Percentiles rank a stretch among this genome's conserved stretches.
These are phyloP conservation scores for Drosophila baimaii DNA, from an alignment of 1,140 invertebrate species.

Conservation along the genomic window DNA sequence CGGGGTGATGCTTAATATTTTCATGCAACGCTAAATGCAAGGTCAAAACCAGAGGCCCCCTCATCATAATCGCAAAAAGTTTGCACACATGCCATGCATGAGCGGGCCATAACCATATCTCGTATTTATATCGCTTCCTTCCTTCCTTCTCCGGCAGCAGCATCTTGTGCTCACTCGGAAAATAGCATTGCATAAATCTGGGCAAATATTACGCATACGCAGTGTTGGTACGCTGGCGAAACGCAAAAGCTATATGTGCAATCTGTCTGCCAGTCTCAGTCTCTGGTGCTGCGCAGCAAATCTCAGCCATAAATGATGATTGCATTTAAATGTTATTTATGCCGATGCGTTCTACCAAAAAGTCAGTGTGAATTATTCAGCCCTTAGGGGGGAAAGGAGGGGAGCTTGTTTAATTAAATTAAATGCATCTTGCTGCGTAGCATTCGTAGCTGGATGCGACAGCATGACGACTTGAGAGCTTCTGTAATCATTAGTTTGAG, in stretches of 20 bases:
- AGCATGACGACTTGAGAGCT: conserved; percentile 4
- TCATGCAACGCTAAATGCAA: conserved; percentile 45
- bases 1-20: conserved; percentile 43
- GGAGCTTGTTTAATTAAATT: conserved; percentile 52
- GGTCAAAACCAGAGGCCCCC: conserved; percentile 44
- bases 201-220: conserved; percentile 69
- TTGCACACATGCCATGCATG: conserved; percentile 33
- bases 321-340: conserved; percentile 55
- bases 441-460: not conserved
- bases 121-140: conserved; percentile 50
- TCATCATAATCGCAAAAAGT: conserved; percentile 49
- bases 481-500: not conserved
- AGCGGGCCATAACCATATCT: conserved; percentile 45
- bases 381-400: no score
- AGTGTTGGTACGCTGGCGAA: conserved; percentile 9
- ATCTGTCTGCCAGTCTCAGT: conserved; percentile 45
- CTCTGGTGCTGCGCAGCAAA: conserved; percentile 14
- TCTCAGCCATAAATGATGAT: conserved; percentile 60
- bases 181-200: conserved; percentile 70
- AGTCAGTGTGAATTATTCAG: conserved; percentile 45
- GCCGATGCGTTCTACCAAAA: conserved; percentile 32
- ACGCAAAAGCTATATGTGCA: conserved; percentile 35
- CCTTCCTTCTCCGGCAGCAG: not conserved
- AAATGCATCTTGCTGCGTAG: conserved; percentile 23
- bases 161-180: conserved; percentile 11